A percentile compares a stretch with the other conserved stretches of the same genome.
Conservation (phyloP, 1,140 invertebrate genomes). For the Heliconius eleuchia region DNA sequence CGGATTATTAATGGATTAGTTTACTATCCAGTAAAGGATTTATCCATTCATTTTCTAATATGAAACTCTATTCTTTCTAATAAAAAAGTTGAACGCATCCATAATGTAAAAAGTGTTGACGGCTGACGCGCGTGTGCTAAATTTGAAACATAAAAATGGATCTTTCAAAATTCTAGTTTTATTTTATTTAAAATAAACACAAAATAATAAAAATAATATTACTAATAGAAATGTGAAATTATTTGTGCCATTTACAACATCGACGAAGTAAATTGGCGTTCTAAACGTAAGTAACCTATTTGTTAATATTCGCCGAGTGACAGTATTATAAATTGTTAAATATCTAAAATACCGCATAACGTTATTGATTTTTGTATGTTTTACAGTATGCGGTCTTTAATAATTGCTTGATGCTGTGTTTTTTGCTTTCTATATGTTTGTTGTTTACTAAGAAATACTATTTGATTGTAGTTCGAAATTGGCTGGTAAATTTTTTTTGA, state of each 20-base stretch:
- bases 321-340: conserved; percentile 56
- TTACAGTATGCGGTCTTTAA: conserved; percentile 55
- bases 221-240: conserved; percentile 73
- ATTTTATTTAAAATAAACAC: conserved; percentile 48
- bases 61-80: not conserved
- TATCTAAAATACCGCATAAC: conserved; percentile 65
- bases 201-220: conserved; percentile 48
- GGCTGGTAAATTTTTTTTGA: conserved; percentile 19
- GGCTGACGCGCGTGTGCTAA: conserved; percentile 62
- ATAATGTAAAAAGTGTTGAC: conserved; percentile 21
- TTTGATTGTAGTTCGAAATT: conserved; percentile 32
- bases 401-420: conserved; percentile 47
- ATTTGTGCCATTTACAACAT: conserved; percentile 50
- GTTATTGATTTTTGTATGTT: conserved; percentile 70
- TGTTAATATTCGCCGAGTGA: conserved; percentile 45
- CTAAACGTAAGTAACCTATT: conserved; percentile 67
- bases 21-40: no score
- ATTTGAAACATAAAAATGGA: conserved; percentile 71
- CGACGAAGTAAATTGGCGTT: conserved; percentile 48
- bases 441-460: conserved; percentile 29
- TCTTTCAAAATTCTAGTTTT: conserved; percentile 69
- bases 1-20: no score
- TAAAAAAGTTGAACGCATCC: conserved; percentile 14
- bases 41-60: not conserved
- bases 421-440: conserved; percentile 45